Evolutionary conservation across 64 coral and sea anemone genomes (phyloP).

Genomic region (Anthopleura sola): DNA sequence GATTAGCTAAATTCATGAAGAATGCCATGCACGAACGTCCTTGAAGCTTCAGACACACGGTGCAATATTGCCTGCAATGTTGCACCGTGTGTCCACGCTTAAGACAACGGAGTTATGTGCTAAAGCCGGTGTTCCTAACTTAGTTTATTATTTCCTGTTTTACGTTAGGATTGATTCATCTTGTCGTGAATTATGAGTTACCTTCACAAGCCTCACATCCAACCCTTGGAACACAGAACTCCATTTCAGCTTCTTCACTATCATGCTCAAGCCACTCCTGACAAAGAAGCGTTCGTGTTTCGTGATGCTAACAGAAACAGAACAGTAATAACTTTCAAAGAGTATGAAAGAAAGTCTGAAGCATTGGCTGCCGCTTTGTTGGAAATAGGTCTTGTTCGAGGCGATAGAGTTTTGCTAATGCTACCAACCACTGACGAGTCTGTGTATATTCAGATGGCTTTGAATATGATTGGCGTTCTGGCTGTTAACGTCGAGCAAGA

Average conservation of each 20-base stretch:
- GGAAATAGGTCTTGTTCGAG: no score
- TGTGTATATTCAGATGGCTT: not conserved
- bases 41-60: no score
- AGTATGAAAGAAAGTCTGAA: constrained; percentile 3
- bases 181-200: constrained; percentile 15
- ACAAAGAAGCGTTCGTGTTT: constrained; percentile 19
- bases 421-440: not conserved
- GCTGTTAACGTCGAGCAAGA: not conserved
- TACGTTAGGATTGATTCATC: no score
- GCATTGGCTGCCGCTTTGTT: not conserved
- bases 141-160: no score
- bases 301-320: not conserved
- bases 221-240: constrained; percentile 3
- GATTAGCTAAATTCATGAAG: no score
- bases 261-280: not conserved
- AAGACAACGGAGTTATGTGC: no score
- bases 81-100: no score
- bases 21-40: no score
- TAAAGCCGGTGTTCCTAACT: no score
- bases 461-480: constrained; percentile 6
- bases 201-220: not conserved
- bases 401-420: constrained; percentile 5
- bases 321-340: not conserved
- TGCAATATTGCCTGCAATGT: no score
- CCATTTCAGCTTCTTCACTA: constrained; percentile 17